Conservation (phyloP, 2,113 vertebrate genomes). For the Boulengeromyrus knoepffleri region DNA sequence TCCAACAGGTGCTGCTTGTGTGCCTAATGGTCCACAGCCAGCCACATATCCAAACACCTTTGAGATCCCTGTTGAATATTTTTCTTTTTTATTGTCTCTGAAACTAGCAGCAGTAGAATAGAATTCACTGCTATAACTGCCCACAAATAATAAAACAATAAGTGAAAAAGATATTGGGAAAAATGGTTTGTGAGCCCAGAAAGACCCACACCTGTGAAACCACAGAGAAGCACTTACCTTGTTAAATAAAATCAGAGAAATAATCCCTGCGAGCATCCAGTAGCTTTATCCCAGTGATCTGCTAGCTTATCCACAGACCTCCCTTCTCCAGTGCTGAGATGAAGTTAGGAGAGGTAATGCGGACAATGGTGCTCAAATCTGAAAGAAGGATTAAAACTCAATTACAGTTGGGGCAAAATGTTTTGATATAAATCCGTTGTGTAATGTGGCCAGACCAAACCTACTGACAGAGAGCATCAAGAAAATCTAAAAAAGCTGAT, state of each 20-base stretch:
- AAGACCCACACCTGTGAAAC: background rate
- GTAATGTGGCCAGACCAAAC: background rate
- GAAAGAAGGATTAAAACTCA: background rate
- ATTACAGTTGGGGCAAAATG: background rate
- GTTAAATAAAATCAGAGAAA: background rate
- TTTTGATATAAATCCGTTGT: background rate
- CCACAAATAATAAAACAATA: conserved; percentile 1
- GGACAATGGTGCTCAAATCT: background rate
- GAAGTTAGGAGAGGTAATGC: background rate
- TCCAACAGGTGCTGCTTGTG: background rate
- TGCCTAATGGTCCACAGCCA: background rate
- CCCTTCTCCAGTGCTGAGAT: background rate
- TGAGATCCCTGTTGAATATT: background rate
- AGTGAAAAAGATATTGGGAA: background rate
- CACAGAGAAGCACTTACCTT: background rate
- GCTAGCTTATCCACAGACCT: background rate
- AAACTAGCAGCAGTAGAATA: background rate
- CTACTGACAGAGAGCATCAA: background rate
- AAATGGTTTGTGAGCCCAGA: background rate
- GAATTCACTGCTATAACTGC: background rate
- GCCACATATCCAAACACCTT: background rate
- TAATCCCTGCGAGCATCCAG: background rate
- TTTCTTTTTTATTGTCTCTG: background rate
- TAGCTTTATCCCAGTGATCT: background rate
- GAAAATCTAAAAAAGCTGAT: background rate